Conservation (phyloP, 2,113 vertebrate genomes). For the Tragelaphus buxtoni region DNA sequence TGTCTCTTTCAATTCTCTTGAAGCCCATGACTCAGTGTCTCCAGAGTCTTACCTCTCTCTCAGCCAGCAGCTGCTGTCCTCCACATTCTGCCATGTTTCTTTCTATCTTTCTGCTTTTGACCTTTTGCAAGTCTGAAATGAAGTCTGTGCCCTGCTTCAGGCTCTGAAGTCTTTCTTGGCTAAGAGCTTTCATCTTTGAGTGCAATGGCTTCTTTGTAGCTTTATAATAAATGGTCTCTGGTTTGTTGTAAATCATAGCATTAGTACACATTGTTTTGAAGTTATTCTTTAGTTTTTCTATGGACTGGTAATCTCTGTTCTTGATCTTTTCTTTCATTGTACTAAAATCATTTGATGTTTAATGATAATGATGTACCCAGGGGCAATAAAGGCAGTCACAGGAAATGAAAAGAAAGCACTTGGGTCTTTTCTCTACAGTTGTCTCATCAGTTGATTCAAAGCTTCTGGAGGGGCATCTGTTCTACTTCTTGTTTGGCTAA, state of each 20-base stretch:
- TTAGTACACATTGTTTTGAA: constrained; percentile 97
- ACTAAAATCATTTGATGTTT: background rate
- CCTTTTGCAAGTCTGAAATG: constrained; percentile 91
- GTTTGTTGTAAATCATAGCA: constrained; percentile 98
- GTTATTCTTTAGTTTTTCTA: constrained; percentile 84
- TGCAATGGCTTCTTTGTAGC: constrained; percentile 95
- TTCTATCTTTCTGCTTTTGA: constrained; percentile 81
- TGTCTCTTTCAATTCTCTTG: constrained; percentile 25
- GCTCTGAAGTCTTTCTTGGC: constrained; percentile 95
- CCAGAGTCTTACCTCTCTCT: constrained; percentile 78
- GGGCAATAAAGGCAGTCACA: background rate
- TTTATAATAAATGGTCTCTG: constrained; percentile 91
- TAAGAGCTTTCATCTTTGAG: constrained; percentile 97
- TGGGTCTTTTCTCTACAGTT: background rate
- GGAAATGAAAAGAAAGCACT: background rate
- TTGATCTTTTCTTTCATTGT: background rate
- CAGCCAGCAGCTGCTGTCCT: constrained; percentile 72
- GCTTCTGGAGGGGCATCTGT: background rate
- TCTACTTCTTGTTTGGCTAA: background rate
- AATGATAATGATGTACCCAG: background rate
- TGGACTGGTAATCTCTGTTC: background rate
- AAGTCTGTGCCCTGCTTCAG: constrained; percentile 97
- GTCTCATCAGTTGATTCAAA: background rate
- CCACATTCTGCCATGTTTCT: constrained; percentile 73
- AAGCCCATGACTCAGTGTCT: constrained; percentile 84